These are phyloP conservation scores for Lanistes nyassanus DNA, from an alignment of 1,140 invertebrate genomes.

Conservation along the genomic window DNA sequence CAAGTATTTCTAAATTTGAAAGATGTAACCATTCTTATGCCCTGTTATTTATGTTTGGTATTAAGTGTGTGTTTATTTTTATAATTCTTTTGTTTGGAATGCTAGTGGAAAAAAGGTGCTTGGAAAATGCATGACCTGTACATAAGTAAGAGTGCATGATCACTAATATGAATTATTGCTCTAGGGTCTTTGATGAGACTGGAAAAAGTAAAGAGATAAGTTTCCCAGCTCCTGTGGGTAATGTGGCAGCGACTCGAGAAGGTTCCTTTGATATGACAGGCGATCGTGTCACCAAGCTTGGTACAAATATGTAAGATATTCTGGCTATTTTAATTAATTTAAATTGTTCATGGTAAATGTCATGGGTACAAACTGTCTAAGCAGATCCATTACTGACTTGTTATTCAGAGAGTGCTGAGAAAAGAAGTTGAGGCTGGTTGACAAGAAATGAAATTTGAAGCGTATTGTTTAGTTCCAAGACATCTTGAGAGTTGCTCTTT, in stretches of 20 bases:
- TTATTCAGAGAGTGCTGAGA: too few relatives aligned
- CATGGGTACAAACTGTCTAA: neutral
- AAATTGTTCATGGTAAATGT: neutral
- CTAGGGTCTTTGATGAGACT: constrained; percentile 38
- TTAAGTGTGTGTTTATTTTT: neutral
- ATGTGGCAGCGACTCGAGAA: constrained; percentile 40
- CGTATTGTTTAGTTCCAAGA: too few relatives aligned
- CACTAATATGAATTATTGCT: too few relatives aligned
- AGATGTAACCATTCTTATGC: too few relatives aligned
- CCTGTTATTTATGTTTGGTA: neutral
- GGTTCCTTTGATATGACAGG: constrained; percentile 63
- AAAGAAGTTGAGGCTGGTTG: too few relatives aligned
- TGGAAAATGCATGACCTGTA: too few relatives aligned
- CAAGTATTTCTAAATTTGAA: too few relatives aligned
- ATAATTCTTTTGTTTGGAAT: neutral
- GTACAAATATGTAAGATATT: constrained; percentile 65
- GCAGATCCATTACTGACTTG: too few relatives aligned
- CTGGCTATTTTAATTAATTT: neutral
- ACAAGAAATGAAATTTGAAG: too few relatives aligned
- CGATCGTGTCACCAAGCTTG: constrained; percentile 62
- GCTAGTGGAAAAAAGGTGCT: too few relatives aligned
- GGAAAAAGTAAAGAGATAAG: constrained; percentile 37
- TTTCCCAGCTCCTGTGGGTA: constrained; percentile 47
- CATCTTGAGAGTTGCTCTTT: too few relatives aligned
- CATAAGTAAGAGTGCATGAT: too few relatives aligned